Evolutionary conservation across 2,797 vertebrate genomes (phyloP).

Genomic region (Rachycentron canadum): DNA sequence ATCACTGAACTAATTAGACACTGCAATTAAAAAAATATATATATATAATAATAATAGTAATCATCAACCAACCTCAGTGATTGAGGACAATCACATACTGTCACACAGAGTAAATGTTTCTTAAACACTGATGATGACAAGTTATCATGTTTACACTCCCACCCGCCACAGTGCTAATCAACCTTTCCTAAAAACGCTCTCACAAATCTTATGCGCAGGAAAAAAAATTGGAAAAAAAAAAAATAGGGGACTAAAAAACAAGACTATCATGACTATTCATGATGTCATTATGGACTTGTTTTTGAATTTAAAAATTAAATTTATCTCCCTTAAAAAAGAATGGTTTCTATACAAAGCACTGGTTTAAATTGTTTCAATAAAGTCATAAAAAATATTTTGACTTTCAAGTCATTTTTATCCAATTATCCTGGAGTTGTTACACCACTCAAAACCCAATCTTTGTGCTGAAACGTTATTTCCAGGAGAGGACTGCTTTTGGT

Average conservation of each 20-base stretch:
- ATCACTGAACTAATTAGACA: slow-evolving; percentile 3
- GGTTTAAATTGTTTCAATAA: neutral
- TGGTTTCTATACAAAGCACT: neutral
- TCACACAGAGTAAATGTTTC: neutral
- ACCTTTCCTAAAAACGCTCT: neutral
- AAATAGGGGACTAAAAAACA: neutral
- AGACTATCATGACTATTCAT: neutral
- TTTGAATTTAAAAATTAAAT: neutral
- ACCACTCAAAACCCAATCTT: neutral
- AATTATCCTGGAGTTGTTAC: neutral
- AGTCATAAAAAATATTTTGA: neutral
- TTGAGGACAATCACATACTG: neutral
- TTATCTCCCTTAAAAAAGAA: neutral
- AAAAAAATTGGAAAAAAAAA: neutral
- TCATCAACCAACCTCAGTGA: neutral
- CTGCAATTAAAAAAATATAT: slow-evolving; percentile 24
- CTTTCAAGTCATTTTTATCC: neutral
- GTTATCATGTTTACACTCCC: neutral
- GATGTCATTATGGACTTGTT: neutral
- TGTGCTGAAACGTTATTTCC: slow-evolving; percentile 1
- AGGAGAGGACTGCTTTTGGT: neutral
- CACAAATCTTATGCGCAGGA: neutral
- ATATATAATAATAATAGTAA: no score
- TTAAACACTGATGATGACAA: neutral
- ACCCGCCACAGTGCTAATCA: neutral